Percentiles rank a stretch among this genome's conserved stretches.
phyloP scores from a whole-genome alignment of 1,140 invertebrate genomes.

The Bombus sibiricus region DNA sequence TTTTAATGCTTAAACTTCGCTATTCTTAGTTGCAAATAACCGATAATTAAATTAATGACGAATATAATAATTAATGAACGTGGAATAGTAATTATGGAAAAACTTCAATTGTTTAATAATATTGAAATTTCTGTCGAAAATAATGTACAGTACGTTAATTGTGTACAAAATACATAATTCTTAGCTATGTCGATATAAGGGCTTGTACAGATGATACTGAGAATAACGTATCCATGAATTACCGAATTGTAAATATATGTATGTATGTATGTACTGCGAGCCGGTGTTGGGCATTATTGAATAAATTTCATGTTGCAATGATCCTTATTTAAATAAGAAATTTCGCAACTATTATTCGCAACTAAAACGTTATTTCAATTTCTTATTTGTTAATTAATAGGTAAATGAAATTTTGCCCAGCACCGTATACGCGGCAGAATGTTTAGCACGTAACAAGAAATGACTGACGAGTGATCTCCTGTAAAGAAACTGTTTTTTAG shows the following conservation, averaged over 20 bases:
- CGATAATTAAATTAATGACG: too few species aligned
- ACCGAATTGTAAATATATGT: slow-evolving; percentile 22
- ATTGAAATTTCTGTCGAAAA: neutral
- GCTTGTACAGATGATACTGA: slow-evolving; percentile 7
- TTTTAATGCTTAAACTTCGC: neutral
- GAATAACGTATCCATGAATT: neutral
- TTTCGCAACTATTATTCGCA: too few species aligned
- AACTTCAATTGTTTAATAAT: neutral
- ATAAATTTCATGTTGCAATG: too few species aligned
- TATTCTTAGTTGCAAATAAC: neutral
- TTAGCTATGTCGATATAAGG: neutral
- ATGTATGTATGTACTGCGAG: too few species aligned
- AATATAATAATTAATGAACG: neutral
- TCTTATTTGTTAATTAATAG: too few species aligned
- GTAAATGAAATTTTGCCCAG: too few species aligned
- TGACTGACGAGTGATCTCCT: slow-evolving; percentile 40
- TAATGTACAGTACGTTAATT: neutral
- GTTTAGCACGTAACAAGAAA: slow-evolving; percentile 36
- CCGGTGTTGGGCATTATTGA: too few species aligned
- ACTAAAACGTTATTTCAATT: too few species aligned
- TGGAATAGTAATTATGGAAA: neutral
- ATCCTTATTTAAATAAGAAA: too few species aligned
- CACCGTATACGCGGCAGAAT: neutral
- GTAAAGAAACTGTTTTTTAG: slow-evolving; percentile 20
- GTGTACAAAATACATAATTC: neutral